Percentiles rank a stretch among this genome's conserved stretches.
phyloP scores from a whole-genome alignment of 1,140 invertebrate species.

The Lethocerus indicus region DNA sequence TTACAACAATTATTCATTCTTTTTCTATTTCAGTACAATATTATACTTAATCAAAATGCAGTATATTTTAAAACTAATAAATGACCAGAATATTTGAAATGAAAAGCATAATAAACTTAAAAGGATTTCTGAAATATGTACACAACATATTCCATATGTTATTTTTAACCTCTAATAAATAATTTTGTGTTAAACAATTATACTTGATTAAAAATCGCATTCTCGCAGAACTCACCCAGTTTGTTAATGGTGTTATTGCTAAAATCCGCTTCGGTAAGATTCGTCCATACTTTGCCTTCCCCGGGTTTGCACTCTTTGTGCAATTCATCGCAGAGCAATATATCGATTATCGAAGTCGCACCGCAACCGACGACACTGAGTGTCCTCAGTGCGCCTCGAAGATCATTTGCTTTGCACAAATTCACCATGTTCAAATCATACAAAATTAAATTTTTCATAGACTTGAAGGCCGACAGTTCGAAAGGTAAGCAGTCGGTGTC shows the following conservation, averaged over 20 bases:
- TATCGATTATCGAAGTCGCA: conserved; percentile 41
- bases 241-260: conserved; percentile 58
- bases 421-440: conserved; percentile 41
- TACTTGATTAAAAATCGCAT: neutral
- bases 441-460: conserved; percentile 40
- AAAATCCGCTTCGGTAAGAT: conserved; percentile 50
- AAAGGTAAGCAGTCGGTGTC: conserved; percentile 58
- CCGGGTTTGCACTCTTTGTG: conserved; percentile 25
- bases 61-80: too few species aligned
- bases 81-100: too few species aligned
- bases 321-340: conserved; percentile 60
- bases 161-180: too few species aligned
- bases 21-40: too few species aligned
- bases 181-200: neutral
- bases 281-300: conserved; percentile 18
- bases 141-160: too few species aligned
- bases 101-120: too few species aligned
- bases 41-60: too few species aligned
- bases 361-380: conserved; percentile 41
- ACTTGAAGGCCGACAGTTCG: conserved; percentile 66
- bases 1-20: too few species aligned
- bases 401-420: conserved; percentile 41
- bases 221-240: conserved; percentile 30
- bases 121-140: too few species aligned
- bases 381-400: conserved; percentile 45